Percentiles rank a stretch among this genome's conserved stretches.
phyloP scores from a whole-genome alignment of 2,113 vertebrate genomes.

The Ageneiosus marmoratus region DNA sequence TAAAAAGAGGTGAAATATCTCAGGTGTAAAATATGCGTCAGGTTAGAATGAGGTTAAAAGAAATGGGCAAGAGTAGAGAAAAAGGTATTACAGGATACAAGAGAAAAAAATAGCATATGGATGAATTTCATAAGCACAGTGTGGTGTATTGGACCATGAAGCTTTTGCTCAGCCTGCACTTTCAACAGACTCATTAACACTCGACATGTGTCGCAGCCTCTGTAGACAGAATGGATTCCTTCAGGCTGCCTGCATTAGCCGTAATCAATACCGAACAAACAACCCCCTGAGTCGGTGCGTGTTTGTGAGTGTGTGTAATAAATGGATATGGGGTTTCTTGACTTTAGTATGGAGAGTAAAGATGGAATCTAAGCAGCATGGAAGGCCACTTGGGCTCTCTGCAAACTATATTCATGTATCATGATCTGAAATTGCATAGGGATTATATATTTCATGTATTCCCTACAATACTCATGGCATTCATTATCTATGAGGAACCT shows the following conservation, averaged over 20 bases:
- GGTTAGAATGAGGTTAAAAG: not conserved
- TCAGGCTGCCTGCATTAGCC: slow-evolving; percentile 45
- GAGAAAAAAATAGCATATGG: not conserved
- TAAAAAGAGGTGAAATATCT: not conserved
- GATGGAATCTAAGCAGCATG: not conserved
- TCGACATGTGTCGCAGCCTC: slow-evolving; percentile 46
- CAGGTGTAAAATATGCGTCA: no score
- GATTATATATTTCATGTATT: slow-evolving; percentile 7
- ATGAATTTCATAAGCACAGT: slow-evolving; percentile 51
- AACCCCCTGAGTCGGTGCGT: not conserved
- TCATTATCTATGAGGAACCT: not conserved
- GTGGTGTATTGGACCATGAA: slow-evolving; percentile 33
- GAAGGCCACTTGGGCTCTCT: slow-evolving; percentile 2
- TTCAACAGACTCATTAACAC: slow-evolving; percentile 51
- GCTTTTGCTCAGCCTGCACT: not conserved
- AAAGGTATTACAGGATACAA: not conserved
- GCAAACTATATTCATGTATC: slow-evolving; percentile 33
- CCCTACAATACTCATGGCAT: slow-evolving; percentile 28
- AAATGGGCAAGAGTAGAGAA: not conserved
- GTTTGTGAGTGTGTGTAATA: not conserved
- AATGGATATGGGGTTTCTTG: slow-evolving; percentile 19
- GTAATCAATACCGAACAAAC: slow-evolving; percentile 63
- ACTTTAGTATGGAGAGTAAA: not conserved
- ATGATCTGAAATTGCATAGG: slow-evolving; percentile 20
- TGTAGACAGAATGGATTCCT: slow-evolving; percentile 60